Conservation (phyloP, 2,888 invertebrate species). For the Rhabditoides inermis region DNA sequence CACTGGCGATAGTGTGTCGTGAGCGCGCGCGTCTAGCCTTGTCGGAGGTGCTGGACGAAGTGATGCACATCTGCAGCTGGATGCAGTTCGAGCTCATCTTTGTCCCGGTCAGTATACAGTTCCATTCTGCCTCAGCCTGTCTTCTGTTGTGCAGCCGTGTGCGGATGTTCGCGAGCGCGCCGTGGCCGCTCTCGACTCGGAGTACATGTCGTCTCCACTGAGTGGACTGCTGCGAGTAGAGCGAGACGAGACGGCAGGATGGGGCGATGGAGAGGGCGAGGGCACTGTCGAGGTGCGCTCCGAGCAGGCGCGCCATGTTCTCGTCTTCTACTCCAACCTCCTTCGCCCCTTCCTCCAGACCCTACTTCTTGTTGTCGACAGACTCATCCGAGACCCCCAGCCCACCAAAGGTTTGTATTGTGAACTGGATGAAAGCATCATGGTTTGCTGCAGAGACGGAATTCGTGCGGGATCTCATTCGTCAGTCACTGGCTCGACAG, state of each 20-base stretch:
- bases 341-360: constrained; percentile 41
- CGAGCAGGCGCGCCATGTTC: constrained; percentile 5
- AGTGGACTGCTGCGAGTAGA: constrained; percentile 6
- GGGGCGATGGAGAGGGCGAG: constrained; percentile 7
- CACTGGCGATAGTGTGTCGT: constrained; percentile 17
- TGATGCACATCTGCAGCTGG: constrained; percentile 27
- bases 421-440: too few relatives aligned
- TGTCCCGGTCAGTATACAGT: constrained; percentile 15
- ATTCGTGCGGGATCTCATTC: constrained; percentile 18
- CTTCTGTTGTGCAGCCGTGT: constrained; percentile 31
- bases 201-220: constrained; percentile 8
- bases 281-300: too few relatives aligned
- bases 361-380: constrained; percentile 22
- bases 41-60: constrained; percentile 19
- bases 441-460: constrained; percentile 21
- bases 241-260: constrained; percentile 12
- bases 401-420: too few relatives aligned
- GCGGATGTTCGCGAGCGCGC: constrained; percentile 24
- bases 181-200: constrained; percentile 7
- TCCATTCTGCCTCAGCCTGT: not conserved
- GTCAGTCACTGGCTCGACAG: constrained; percentile 10
- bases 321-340: constrained; percentile 38
- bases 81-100: constrained; percentile 37
- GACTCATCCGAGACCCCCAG: too few relatives aligned
- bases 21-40: not conserved